Evolutionary conservation across 35 echinoderm and acorn worm species (phyloP).

Genomic region (Apostichopus californicus): DNA sequence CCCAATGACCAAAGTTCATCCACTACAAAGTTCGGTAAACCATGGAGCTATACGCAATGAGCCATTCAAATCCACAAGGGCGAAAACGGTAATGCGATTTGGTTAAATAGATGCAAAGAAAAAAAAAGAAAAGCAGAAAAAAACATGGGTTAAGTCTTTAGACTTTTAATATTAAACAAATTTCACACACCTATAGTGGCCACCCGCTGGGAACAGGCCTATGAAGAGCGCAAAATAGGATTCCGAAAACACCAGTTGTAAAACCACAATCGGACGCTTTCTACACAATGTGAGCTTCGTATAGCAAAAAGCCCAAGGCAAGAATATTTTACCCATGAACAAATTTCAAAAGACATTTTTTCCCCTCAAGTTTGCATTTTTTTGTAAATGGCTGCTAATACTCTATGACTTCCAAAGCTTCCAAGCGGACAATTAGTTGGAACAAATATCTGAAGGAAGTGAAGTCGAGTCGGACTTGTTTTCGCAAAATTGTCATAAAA

Average conservation of each 20-base stretch:
- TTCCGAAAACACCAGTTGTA: not conserved
- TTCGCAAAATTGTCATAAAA: no score
- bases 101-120: not conserved
- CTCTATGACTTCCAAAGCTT: not conserved
- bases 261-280: not conserved
- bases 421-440: no score
- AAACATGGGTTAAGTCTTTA: not conserved
- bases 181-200: not conserved
- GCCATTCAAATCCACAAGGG: no score
- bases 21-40: no score
- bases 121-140: no score
- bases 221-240: not conserved
- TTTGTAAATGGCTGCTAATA: not conserved
- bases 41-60: no score
- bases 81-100: not conserved
- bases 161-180: not conserved
- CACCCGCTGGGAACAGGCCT: not conserved
- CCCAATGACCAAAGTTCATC: no score
- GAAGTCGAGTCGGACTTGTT: no score
- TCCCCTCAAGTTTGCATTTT: not conserved
- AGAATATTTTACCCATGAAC: not conserved
- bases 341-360: not conserved
- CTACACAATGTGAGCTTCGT: not conserved
- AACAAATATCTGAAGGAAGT: no score
- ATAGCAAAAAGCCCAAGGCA: not conserved